Evolutionary conservation across 2,888 invertebrate species (phyloP).

Genomic region (Eurytoma californica): DNA sequence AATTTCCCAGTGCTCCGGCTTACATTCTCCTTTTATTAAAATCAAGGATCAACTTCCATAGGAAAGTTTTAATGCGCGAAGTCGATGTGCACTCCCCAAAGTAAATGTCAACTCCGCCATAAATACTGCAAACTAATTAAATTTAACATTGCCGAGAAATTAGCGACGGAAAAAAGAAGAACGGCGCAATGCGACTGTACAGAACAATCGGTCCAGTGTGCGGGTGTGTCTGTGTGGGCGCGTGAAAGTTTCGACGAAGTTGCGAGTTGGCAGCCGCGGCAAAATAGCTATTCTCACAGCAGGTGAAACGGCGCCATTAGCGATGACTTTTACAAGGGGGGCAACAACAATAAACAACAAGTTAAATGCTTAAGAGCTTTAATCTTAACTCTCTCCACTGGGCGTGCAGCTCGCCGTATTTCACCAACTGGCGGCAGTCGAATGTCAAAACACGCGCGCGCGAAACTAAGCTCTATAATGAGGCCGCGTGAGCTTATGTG

Average conservation of each 20-base stretch:
- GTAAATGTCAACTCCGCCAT: not conserved
- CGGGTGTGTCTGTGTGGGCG: too few species aligned
- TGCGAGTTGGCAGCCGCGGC: not conserved
- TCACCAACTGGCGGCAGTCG: not conserved
- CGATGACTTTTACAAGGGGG: slow-evolving; percentile 22
- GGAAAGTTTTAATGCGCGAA: not conserved
- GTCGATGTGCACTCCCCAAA: not conserved
- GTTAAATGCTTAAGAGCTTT: slow-evolving; percentile 28
- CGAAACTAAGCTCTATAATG: too few species aligned
- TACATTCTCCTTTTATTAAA: slow-evolving; percentile 6
- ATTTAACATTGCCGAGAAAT: not conserved
- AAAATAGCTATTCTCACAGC: slow-evolving; percentile 4
- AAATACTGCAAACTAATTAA: slow-evolving; percentile 21
- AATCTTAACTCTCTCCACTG: not conserved
- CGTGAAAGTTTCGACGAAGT: not conserved
- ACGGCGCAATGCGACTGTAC: not conserved
- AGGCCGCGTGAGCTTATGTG: too few species aligned
- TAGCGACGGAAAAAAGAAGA: not conserved
- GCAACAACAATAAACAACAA: slow-evolving; percentile 33
- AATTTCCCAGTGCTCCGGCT: not conserved
- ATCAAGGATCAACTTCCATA: not conserved
- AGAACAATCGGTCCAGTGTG: not conserved
- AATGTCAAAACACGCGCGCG: not conserved
- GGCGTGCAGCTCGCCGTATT: not conserved
- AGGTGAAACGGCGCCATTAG: slow-evolving; percentile 2